Base-by-base conservation (phyloP, 2,888 invertebrate genomes). In the Xestia c-nigrum region DNA sequence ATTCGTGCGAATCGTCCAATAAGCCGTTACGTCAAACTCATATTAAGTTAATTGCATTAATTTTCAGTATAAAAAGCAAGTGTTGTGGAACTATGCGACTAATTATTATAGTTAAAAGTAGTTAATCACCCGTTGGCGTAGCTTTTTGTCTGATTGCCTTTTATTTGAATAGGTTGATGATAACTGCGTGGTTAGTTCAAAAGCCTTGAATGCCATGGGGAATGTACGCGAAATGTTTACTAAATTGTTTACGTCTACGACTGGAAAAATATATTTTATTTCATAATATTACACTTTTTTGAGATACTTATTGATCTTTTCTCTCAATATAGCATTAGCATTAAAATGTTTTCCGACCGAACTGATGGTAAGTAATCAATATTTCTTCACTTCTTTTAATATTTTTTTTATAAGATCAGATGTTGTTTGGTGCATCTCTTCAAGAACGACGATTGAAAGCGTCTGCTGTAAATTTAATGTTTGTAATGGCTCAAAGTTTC, bases 21-120 rank as follows among this genome's bases (percentile, higher is more conserved):
- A n/a, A n/a, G n/a, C n/a, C n/a, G n/a, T n/a, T n/a, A n/a, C 83
- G 81, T 74, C 83, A 84, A 86, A 38, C 79, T 87, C 16, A 85
- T 80, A 89, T 89, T 88, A 90, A 86, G 74, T 84, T 90, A 90
- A 92, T 92, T 89, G 87, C 85, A 83, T 89, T 88, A 86, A 87
- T 89, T 90, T 87, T 82, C 83, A 87, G 76, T 73, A 84, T 87
- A 31, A 87, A 89, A 89, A 89, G 87, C 86, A 75, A 84, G 78
- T 78, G 76, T 67, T 64, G 74, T 81, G 79, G 81, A 80, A 78
- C 50, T 81, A 19, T 61, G 69, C 77, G 57, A 72, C 78, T 68
- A 83, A 84, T 81, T 85, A 84, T 81, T 85, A 84, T 73, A 80
- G 61, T 83, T 80, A 74, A 79, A 81, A 67, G 71, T 81, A 65